Base-by-base conservation (phyloP, 2,113 vertebrate species). In the Natator depressus region DNA sequence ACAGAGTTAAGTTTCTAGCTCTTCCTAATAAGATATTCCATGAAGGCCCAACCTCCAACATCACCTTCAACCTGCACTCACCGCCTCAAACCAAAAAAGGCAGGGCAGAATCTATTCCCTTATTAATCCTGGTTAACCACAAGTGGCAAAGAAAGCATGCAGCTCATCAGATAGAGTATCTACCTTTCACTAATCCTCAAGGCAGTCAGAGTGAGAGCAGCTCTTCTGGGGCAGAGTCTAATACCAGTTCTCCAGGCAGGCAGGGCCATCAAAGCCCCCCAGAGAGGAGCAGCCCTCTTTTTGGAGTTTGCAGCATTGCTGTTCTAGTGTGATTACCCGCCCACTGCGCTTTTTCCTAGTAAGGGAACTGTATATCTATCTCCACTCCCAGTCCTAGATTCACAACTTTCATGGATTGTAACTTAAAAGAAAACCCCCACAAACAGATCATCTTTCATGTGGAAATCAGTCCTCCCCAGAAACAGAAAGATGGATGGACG, bases 361-460 rank as follows among this genome's bases (percentile, higher is more conserved):
- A 78, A 93, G 79, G 90, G 55, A 94, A 89, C 51, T 84, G 89
- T 24, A 75, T 59, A 92, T 35, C 62, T 84, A 88, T 59, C 84
- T 96, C 88, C 69, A 35, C 11, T 85, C 42, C 54, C 3, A 0
- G 17, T 72, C 78, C 35, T 27, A 76, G 76, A 72, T 82, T 91
- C 51, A 55, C 54, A 94, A 16, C 79, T 6, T 88, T 46, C 83
- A 88, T 47, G 76, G 88, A 86, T 54, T 88, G 17, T 38, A 78
- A 94, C 35, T 88, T 57, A 96, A 53, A 87, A 91, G 2, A 69
- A 90, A 80, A 79, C 55, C 89, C 76, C 81, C 79, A 92, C 84
- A 95, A 96, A 95, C 49, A 80, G 95, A 95, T 97, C 92, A 95
- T 93, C 95, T 98, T 97, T 96, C 93, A 91, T 88, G 94, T 82